Conservation (phyloP, 2,113 vertebrate species). For the Delphinus delphis region DNA sequence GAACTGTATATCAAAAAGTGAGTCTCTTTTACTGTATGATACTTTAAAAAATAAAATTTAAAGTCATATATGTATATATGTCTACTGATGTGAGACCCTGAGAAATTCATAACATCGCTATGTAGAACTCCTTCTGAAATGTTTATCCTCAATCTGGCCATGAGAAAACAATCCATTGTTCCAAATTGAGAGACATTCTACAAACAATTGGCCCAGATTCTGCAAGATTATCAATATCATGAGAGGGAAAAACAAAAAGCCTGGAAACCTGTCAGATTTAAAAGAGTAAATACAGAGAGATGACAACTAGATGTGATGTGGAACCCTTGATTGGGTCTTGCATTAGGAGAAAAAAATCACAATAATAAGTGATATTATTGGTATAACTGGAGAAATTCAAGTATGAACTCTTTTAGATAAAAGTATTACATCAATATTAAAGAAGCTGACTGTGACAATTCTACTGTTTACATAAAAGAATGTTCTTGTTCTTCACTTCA, state of each 20-base stretch:
- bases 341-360: neutral
- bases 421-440: neutral
- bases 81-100: neutral
- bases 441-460: neutral
- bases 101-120: neutral
- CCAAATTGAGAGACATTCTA: neutral
- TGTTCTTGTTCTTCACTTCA: neutral
- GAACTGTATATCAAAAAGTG: neutral
- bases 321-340: neutral
- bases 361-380: neutral
- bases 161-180: neutral
- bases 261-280: neutral
- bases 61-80: neutral
- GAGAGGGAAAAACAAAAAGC: too few species aligned
- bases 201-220: neutral
- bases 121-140: neutral
- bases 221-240: neutral
- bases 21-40: neutral
- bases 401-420: neutral
- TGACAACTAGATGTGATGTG: neutral
- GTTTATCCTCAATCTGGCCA: neutral
- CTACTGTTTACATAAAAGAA: neutral
- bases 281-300: neutral
- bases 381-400: neutral
- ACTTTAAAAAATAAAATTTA: neutral